These are phyloP conservation scores for Prunella strophiata DNA, from an alignment of 2,797 vertebrate species.

Conservation along the genomic window DNA sequence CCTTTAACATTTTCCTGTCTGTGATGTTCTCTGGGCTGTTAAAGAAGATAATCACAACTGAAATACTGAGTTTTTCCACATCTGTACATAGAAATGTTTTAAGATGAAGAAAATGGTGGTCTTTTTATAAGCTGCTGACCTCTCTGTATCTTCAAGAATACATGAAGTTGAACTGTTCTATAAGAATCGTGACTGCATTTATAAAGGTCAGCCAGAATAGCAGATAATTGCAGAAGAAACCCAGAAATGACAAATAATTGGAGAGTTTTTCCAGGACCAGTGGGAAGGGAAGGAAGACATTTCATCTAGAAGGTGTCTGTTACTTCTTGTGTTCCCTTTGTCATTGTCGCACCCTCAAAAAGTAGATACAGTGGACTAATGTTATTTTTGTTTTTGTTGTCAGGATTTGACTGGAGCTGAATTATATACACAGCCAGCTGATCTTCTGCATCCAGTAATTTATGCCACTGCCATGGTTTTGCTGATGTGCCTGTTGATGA, in stretches of 20 bases:
- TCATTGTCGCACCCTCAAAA: not conserved
- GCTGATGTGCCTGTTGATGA: constrained; percentile 84
- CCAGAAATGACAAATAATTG: not conserved
- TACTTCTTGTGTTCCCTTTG: not conserved
- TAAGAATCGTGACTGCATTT: not conserved
- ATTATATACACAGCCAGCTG: constrained; percentile 79
- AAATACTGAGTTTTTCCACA: not conserved
- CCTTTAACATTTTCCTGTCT: not conserved
- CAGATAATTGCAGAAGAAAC: not conserved
- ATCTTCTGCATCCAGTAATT: constrained; percentile 90
- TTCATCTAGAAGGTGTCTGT: not conserved
- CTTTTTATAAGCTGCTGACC: not conserved
- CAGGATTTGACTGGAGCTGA: constrained; percentile 92
- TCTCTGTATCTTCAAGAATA: not conserved
- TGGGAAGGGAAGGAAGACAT: not conserved
- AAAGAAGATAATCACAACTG: not conserved
- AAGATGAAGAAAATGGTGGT: not conserved
- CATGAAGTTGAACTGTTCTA: not conserved
- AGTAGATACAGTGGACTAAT: not conserved
- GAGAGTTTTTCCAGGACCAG: fast-evolving
- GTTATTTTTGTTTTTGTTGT: not conserved
- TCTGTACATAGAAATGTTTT: not conserved
- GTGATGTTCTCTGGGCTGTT: not conserved
- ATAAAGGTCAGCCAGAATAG: not conserved
- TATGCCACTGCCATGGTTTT: constrained; percentile 89